Evolutionary conservation across 2,113 vertebrate genomes (phyloP).

Genomic region (Podilymbus podiceps): DNA sequence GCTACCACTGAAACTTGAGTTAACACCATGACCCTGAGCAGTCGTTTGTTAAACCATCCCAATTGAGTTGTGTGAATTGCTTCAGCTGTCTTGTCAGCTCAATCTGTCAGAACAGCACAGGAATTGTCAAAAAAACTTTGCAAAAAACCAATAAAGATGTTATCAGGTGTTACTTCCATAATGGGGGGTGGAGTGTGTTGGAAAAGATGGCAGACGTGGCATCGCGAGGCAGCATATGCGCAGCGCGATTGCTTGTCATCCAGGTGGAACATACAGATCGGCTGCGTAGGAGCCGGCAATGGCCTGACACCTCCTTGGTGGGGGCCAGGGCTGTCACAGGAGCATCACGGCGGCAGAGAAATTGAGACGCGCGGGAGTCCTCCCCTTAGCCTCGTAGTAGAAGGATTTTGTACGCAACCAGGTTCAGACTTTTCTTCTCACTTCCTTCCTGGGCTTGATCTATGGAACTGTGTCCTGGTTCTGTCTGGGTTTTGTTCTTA

Average conservation of each 20-base stretch:
- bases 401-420: background rate
- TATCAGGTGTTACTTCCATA: background rate
- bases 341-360: background rate
- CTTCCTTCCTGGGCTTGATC: background rate
- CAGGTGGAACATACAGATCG: background rate
- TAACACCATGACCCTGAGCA: background rate
- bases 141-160: background rate
- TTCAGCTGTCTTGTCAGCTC: background rate
- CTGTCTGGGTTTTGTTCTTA: background rate
- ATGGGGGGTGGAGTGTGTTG: background rate
- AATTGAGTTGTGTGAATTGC: background rate
- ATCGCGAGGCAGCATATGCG: accelerated
- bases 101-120: background rate
- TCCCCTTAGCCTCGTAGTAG: background rate
- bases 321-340: too few relatives aligned
- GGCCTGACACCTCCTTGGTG: accelerated
- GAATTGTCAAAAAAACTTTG: background rate
- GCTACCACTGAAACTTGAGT: background rate
- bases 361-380: background rate
- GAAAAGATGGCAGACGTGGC: background rate
- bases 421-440: background rate
- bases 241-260: background rate
- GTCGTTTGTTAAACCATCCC: background rate
- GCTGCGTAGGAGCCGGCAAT: background rate
- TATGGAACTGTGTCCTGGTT: accelerated